Conservation (phyloP, 2,113 vertebrate species). For the Megaleporinus macrocephalus region DNA sequence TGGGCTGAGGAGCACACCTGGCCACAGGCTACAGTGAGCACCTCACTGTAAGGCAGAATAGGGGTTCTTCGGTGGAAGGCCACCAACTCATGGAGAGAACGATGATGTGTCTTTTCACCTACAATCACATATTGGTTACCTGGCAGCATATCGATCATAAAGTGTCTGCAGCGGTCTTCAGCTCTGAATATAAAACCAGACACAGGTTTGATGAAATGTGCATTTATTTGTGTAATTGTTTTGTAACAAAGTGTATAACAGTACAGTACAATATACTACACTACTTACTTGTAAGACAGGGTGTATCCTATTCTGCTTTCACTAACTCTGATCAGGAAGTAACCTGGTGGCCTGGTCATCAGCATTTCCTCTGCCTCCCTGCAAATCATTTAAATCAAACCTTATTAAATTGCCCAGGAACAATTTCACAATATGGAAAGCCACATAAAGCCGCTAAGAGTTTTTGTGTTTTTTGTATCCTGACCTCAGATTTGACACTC, state of each 20-base stretch:
- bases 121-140: constrained; percentile 70
- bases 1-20: constrained; percentile 70
- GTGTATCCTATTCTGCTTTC: constrained; percentile 85
- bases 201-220: background rate
- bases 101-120: constrained; percentile 70
- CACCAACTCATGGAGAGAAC: constrained; percentile 78
- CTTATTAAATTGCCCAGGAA: no score
- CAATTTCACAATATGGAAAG: no score
- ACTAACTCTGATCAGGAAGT: constrained; percentile 85
- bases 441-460: no score
- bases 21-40: constrained; percentile 76
- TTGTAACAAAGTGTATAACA: no score
- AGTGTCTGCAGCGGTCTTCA: constrained; percentile 76
- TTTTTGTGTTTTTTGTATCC: no score
- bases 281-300: constrained; percentile 80
- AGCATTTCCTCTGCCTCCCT: constrained; percentile 80
- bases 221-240: background rate
- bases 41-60: constrained; percentile 69
- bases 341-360: constrained; percentile 70
- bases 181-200: constrained; percentile 59
- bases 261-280: background rate
- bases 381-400: constrained; percentile 41
- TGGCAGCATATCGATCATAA: constrained; percentile 78
- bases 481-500: no score
- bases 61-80: constrained; percentile 73